Conservation (phyloP, 2,797 vertebrate genomes). For the Potorous gilbertii region DNA sequence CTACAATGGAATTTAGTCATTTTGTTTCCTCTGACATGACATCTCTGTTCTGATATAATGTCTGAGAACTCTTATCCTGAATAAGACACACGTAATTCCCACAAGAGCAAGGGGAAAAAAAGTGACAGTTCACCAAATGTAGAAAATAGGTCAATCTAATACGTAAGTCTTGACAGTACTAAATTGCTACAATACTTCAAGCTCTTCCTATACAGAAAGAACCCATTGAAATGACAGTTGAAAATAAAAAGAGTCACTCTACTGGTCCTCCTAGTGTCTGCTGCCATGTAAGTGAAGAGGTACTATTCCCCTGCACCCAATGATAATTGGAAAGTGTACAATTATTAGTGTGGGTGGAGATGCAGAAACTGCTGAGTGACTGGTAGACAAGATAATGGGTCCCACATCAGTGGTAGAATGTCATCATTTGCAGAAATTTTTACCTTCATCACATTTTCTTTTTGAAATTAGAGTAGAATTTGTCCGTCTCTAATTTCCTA, state of each 20-base stretch:
- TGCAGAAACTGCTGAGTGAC: background rate
- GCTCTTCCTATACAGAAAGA: background rate
- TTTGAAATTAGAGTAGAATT: background rate
- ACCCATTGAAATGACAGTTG: background rate
- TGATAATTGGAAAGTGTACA: background rate
- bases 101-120: background rate
- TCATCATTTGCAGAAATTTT: background rate
- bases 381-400: background rate
- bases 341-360: background rate
- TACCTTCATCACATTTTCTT: background rate
- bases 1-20: background rate
- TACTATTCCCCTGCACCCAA: background rate
- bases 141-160: background rate
- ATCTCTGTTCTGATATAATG: background rate
- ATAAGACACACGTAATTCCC: background rate
- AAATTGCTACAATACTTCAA: background rate
- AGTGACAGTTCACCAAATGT: background rate
- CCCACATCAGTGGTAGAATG: background rate
- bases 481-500: background rate
- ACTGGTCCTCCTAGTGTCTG: background rate
- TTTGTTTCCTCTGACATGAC: background rate
- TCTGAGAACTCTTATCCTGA: background rate
- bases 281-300: background rate
- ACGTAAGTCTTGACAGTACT: background rate
- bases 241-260: background rate